Evolutionary conservation across 2,888 invertebrate genomes (phyloP).

Genomic region (Lycaena phlaeas): DNA sequence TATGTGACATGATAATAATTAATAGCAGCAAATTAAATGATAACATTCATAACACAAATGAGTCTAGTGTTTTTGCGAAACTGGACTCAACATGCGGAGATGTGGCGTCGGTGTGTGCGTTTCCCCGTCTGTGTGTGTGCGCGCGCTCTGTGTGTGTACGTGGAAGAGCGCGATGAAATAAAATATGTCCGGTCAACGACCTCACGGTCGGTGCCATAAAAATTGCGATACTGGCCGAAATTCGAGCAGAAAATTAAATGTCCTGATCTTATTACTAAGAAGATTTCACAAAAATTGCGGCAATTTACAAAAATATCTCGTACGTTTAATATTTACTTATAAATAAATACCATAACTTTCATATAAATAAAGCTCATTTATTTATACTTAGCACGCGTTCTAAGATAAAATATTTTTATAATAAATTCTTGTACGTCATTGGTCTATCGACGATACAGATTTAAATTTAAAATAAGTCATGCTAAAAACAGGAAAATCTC

Average conservation of each 20-base stretch:
- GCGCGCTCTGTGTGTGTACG: slow-evolving; percentile 62
- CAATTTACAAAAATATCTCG: not conserved
- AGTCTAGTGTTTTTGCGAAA: slow-evolving; percentile 58
- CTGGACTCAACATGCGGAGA: slow-evolving; percentile 58
- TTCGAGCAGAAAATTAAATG: slow-evolving; percentile 49
- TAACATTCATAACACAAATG: slow-evolving; percentile 51
- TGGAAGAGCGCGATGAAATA: slow-evolving; percentile 73
- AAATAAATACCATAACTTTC: no score
- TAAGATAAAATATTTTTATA: not conserved
- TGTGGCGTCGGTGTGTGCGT: slow-evolving; percentile 42
- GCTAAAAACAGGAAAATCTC: not conserved
- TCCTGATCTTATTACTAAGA: slow-evolving; percentile 11
- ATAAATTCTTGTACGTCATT: slow-evolving; percentile 5
- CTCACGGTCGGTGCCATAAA: slow-evolving; percentile 69
- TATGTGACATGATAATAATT: slow-evolving; percentile 41
- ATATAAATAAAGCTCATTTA: no score
- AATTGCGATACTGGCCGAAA: slow-evolving; percentile 70
- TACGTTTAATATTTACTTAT: no score
- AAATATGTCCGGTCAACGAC: slow-evolving; percentile 73
- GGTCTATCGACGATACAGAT: not conserved
- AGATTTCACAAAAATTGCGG: not conserved
- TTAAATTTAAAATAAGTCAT: not conserved
- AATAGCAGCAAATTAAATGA: slow-evolving; percentile 40
- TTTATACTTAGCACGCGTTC: not conserved
- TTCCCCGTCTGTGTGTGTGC: slow-evolving; percentile 37